Base-by-base conservation (phyloP, 2,888 invertebrate genomes). In the Dryocosmus kuriphilus region DNA sequence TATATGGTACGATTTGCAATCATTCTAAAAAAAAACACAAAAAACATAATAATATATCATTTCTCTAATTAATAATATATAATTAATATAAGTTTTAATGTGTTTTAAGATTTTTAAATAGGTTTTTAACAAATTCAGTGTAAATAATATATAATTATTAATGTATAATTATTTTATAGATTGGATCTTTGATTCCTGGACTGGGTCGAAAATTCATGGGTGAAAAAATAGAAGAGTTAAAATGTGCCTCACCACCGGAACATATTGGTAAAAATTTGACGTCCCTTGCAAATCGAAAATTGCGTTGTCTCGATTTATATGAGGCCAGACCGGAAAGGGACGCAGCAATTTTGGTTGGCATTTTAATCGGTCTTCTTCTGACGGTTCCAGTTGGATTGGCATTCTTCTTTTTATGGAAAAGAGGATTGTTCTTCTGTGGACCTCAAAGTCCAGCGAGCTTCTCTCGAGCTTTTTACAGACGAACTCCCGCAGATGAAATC, bases 381-480 rank as follows among this genome's bases (percentile, higher is more conserved):
- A 94, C 95, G 0, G 94, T 96, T 4, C 96, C 96, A 0, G 86
- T 95, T 14, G 93, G 94, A 80, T 88, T 96, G 16, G 92, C 93
- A 0, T 85, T 94, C 19, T 91, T 95, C 85, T 86, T 95, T 51
- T 91, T 95, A 51, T 93, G 95, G 93, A 93, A 94, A 79, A 93
- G 93, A 62, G 94, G 95, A 0, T 95, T 94, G 92, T 94, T 95
- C 89, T 91, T 94, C 85, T 91, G 94, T 65, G 93, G 93, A 0
- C 92, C 93, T 3, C 93, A 92, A 2, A 93, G 94, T 0, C 94
- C 95, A 0, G 93, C 93, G 0, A 93, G 94, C 38, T 94, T 94
- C 77, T 94, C 95, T 0, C 92, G 96, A 16, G 95, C 95, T 0
- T 95, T 96, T 89, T 97, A 97, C 91, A 95, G 94, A 86, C 92